Conservation (phyloP, 2,888 invertebrate species). For the Eueremaeus valkanovi region DNA sequence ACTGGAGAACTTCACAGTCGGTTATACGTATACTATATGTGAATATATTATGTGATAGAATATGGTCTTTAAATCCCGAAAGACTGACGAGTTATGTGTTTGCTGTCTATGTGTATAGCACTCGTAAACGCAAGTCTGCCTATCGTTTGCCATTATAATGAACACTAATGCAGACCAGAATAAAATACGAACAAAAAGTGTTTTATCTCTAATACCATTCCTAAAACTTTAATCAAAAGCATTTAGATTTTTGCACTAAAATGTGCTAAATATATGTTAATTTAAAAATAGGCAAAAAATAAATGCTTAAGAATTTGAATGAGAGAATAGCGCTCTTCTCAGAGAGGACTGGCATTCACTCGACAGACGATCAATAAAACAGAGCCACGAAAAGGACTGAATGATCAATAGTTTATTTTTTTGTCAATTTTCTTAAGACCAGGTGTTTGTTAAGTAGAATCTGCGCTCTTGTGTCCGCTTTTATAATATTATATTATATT, state of each 20-base stretch:
- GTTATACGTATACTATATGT: neutral
- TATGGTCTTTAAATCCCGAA: neutral
- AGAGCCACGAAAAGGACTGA: slow-evolving; percentile 7
- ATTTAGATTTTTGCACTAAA: neutral
- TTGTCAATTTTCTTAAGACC: slow-evolving; percentile 21
- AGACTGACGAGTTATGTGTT: neutral
- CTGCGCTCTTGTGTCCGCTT: slow-evolving; percentile 20
- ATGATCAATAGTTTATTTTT: slow-evolving; percentile 31
- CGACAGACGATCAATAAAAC: neutral
- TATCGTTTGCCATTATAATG: slow-evolving; percentile 2
- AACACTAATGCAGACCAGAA: neutral
- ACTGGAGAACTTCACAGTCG: too few relatives aligned
- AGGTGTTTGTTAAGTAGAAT: slow-evolving; percentile 29
- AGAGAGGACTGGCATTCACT: neutral
- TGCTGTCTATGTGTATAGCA: neutral
- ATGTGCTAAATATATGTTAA: neutral
- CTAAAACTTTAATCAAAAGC: neutral
- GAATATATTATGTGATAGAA: neutral
- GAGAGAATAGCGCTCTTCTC: neutral
- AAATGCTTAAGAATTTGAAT: slow-evolving; percentile 4
- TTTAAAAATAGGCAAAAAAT: neutral
- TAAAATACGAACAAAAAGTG: neutral
- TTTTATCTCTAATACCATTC: neutral
- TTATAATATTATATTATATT: neutral
- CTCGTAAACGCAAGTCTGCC: neutral